These are phyloP conservation scores for Trididemnum clinides DNA, from an alignment of 23 tunicate species.

Conservation along the genomic window DNA sequence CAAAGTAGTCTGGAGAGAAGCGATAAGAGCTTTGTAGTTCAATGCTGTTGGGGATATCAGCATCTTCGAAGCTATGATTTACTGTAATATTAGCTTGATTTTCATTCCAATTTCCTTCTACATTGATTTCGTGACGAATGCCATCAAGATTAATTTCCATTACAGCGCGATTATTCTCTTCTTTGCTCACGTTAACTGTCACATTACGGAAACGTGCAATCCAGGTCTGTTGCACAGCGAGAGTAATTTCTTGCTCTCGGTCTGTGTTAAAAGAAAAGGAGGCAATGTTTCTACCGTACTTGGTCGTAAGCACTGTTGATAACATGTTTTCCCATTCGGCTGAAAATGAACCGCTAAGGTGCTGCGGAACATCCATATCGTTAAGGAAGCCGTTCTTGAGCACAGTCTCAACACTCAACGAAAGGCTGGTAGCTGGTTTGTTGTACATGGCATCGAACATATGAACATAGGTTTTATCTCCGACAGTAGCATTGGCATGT, in stretches of 20 bases:
- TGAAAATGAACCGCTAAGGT: background rate
- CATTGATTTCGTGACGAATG: slow-evolving; percentile 2
- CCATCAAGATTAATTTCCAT: slow-evolving; percentile 35
- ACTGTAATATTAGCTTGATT: slow-evolving; percentile 3
- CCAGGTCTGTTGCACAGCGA: slow-evolving; percentile 33
- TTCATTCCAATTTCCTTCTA: slow-evolving; percentile 18
- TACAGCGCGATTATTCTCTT: background rate
- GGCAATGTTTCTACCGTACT: slow-evolving; percentile 41
- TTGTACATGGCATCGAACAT: slow-evolving; percentile 18
- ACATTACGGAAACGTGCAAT: background rate
- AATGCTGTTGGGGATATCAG: background rate
- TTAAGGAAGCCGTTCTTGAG: slow-evolving; percentile 12
- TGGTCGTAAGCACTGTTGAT: background rate
- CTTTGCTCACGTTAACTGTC: background rate
- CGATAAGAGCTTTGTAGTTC: slow-evolving; percentile 26
- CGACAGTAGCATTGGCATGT: slow-evolving; percentile 29
- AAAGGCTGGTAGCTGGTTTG: background rate
- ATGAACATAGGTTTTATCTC: slow-evolving; percentile 12
- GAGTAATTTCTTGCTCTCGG: slow-evolving; percentile 7
- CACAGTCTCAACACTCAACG: background rate
- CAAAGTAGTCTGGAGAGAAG: slow-evolving; percentile 31
- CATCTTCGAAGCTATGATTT: slow-evolving; percentile 31
- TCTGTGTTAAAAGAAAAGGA: slow-evolving; percentile 4
- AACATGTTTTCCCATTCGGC: slow-evolving; percentile 24
- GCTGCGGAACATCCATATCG: slow-evolving; percentile 35